Conservation (phyloP, 2,797 vertebrate genomes). For the Ibycter americanus region DNA sequence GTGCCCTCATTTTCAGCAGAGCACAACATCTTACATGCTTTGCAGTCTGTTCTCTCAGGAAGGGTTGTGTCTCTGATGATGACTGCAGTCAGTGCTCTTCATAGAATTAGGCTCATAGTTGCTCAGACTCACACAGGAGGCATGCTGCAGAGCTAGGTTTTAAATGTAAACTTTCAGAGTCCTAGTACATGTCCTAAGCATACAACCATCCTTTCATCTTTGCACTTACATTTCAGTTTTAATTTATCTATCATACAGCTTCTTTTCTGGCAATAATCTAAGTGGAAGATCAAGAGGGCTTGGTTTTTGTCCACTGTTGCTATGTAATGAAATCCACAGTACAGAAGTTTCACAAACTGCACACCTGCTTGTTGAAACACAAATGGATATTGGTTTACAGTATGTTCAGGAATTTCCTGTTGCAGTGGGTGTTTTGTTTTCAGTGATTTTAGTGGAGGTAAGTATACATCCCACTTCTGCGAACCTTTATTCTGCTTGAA, state of each 20-base stretch:
- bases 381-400: neutral
- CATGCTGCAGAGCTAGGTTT: neutral
- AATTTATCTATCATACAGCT: neutral
- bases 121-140: neutral
- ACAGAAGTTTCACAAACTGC: neutral
- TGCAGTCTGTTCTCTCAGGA: neutral
- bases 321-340: neutral
- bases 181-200: neutral
- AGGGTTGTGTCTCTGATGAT: neutral
- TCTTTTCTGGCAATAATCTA: neutral
- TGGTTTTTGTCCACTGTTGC: neutral
- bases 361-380: neutral
- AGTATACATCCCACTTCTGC: constrained; percentile 9
- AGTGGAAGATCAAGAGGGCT: neutral
- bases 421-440: constrained; percentile 37
- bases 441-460: constrained; percentile 44
- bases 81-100: neutral
- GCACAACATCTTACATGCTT: neutral
- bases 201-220: neutral
- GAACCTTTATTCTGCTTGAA: constrained; percentile 60
- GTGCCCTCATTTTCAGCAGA: neutral
- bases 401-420: constrained; percentile 4
- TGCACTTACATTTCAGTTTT: neutral
- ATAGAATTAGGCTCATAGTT: neutral
- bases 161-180: neutral